A percentile compares a stretch with the other conserved stretches of the same genome.
These are phyloP conservation scores for Rhodinocichla rosea DNA, from an alignment of 2,113 vertebrate species.

Conservation along the genomic window DNA sequence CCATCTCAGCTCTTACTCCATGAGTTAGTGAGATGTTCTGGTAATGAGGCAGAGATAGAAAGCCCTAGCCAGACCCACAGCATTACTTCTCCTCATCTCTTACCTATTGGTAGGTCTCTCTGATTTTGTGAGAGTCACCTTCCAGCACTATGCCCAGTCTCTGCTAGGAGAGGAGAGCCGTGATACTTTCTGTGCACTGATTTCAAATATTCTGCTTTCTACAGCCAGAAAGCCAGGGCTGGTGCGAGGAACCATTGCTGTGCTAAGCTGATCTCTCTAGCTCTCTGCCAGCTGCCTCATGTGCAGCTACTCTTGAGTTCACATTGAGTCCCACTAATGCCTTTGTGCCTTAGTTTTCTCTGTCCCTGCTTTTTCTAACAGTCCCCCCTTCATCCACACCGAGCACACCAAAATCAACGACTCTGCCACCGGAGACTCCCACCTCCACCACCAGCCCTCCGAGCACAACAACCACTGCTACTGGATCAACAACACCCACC, in stretches of 20 bases:
- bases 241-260: too few relatives aligned
- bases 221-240: neutral
- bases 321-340: neutral
- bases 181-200: neutral
- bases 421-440: accelerated
- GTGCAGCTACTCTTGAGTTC: neutral
- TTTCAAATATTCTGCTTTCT: neutral
- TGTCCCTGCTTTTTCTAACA: neutral
- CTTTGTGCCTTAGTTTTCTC: neutral
- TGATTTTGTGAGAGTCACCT: neutral
- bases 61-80: neutral
- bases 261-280: neutral
- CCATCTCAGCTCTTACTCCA: neutral
- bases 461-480: neutral
- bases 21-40: accelerated
- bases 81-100: neutral
- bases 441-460: neutral
- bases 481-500: neutral
- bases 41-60: neutral
- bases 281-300: neutral
- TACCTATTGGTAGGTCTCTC: neutral
- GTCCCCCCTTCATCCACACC: neutral
- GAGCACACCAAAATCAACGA: neutral
- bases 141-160: neutral
- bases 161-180: neutral